Base-by-base conservation (phyloP, 1,140 invertebrate species). In the Mylabris phalerata region DNA sequence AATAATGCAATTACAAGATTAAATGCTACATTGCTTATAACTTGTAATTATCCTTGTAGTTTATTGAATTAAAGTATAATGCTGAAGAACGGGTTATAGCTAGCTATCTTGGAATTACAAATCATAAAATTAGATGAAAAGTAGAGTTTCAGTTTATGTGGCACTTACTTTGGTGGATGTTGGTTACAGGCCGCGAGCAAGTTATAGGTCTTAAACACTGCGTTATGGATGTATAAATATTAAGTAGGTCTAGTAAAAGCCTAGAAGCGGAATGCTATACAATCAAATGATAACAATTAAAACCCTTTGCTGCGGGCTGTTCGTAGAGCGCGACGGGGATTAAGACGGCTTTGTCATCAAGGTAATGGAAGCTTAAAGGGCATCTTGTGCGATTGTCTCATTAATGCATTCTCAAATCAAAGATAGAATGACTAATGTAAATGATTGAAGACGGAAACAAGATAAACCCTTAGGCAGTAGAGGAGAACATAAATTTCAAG, bases 261-360 rank as follows among this genome's bases (percentile, higher is more conserved):
- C 59, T 48, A 50, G 48, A 41, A 48, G 46, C 59, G 52, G 48
- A 42, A 40, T 50, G 39, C 27, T 32, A 32, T 44, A 32, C 47
- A 60, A 55, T 60, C 54, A 63, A 67, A 65, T 61, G 64, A 66
- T 62, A 67, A 67, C 66, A 67, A 67, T 67, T 67, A 67, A 55
- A 62, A 42, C 57, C 45, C 57, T 62, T 56, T 42, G 59, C 63
- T 60, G 46, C 44, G 52, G 60, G 59, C 57, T 43, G 27, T 57
- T 46, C 55, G 44, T 47, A 11, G 45, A 55, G 44, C 66, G 61
- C 59, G 61, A 59, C 57, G 48, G 57, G 61, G 65, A 68, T 68
- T 68, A 67, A 67, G 63, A 65, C 55, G 55, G 65, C 67, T 68
- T 67, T 68, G 65, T 68, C 67, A 68, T 68, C 67, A 68, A 67